Percentiles rank a stretch among this genome's conserved stretches.
phyloP scores from a whole-genome alignment of 1,140 invertebrate species.

The Achatina immaculata region DNA sequence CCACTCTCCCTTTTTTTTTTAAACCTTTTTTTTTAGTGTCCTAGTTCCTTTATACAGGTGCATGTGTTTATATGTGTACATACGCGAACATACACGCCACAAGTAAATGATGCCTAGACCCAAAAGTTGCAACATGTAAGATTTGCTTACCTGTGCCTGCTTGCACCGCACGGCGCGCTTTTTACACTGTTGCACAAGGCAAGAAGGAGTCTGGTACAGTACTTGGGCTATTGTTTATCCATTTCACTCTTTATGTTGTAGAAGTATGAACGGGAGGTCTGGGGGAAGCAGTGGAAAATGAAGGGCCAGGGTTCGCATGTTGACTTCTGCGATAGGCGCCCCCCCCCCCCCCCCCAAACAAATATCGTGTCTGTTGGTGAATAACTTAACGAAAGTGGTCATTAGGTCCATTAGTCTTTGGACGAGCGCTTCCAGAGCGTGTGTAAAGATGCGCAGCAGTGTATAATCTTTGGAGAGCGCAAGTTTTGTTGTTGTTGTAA shows the following conservation, averaged over 20 bases:
- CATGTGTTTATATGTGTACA: not conserved
- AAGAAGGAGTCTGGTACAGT: not conserved
- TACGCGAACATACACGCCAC: too few species aligned
- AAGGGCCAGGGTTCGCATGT: not conserved
- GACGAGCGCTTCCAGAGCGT: too few species aligned
- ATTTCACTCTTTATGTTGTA: not conserved
- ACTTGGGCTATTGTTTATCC: constrained; percentile 20
- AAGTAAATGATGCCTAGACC: not conserved
- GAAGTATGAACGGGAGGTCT: not conserved
- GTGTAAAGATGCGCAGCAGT: too few species aligned
- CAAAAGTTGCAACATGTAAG: constrained; percentile 3
- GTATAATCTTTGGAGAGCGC: too few species aligned
- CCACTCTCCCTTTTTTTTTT: not conserved
- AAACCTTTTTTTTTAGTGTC: not conserved
- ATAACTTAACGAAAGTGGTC: too few species aligned
- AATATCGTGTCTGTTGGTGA: too few species aligned
- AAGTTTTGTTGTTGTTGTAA: too few species aligned
- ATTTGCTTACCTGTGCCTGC: constrained; percentile 24
- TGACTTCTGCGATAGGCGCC: too few species aligned
- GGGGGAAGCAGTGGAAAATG: not conserved
- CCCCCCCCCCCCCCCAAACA: too few species aligned
- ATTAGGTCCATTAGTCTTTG: too few species aligned
- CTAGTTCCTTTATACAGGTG: not conserved
- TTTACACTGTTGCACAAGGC: not conserved
- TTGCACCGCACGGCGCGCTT: too few species aligned